Evolutionary conservation across 2,113 vertebrate species (phyloP), one percentile per base, ranked within the genome.

Genomic region (Chamaetylas fuelleborni): DNA sequence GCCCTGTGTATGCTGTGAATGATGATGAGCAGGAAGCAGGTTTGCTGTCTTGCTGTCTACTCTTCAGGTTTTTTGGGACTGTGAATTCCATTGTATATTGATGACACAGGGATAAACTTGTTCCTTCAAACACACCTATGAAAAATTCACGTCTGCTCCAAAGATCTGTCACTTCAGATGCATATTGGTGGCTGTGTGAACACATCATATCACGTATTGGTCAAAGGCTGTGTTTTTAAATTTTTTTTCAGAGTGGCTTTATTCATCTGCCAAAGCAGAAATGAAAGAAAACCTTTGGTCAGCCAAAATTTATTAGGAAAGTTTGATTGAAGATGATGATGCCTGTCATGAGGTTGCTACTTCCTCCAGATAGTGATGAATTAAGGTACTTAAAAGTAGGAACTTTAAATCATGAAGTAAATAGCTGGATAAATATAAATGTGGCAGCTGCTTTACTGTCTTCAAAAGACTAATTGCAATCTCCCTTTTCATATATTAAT

Each of bases 71-170:
- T 96, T 76, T 47, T 66, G 36, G 43, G 42, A 58, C 81, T 92
- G 4, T 74, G 79, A 81, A 62, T 94, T 62, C 40, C n/a, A 48
- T 58, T 93, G 76, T 95, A 77, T 86, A 86, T 82, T 92, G 92
- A 94, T 96, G 93, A 80, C 79, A 88, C 47, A 33, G 58, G 71
- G 71, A 83, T 94, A 95, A 93, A 71, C 45, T 85, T 72, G 50
- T 83, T 97, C 70, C 28, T 87, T 91, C 61, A 66, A 79, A 77
- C 84, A 58, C 70, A 50, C 28, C 42, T 79, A 51, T 91, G 74
- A 95, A 95, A 95, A 91, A 96, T 81, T 93, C 43, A 70, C 93
- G 71, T 26, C 24, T 85, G 5, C 62, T 95, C 60, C 88, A 90
- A 86, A 92, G 81, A 78, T 70, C 71, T 88, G 81, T 94, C 67